Base-by-base conservation (phyloP, 2,888 invertebrate species). In the Rapana venosa region DNA sequence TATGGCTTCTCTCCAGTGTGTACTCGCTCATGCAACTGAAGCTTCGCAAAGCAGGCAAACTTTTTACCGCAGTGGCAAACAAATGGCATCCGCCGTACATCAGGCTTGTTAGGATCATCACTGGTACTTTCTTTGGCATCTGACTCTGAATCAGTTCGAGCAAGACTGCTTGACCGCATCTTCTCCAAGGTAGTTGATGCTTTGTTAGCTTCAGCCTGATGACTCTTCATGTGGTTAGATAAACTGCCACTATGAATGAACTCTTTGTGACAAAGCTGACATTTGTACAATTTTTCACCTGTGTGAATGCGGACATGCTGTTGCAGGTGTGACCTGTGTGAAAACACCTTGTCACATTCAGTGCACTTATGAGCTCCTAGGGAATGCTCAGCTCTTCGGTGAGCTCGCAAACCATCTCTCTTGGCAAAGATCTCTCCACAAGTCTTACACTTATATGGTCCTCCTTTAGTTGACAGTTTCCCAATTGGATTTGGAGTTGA, bases 1-100 rank as follows among this genome's bases (percentile, higher is more conserved):
- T 90, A 91, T 77, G 87, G 90, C 47, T 83, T 87, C 61, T 90
- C 90, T 15, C 91, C 91, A 36, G 91, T 91, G 77, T 91, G 91
- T 5, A 74, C 56, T 47, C 87, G 56, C 70, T 90, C 90, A 83
- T 91, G 91, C 35, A 91, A 74, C 87, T 91, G 90, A 0, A 91
- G 83, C 87, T 91, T 91, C 15, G 89, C 89, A 74, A 89, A 89
- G 74, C 89, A 89, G 26, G 89, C 89, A 89, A 89, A 89, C 35
- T 85, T 89, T 36, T 89, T 89, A 8, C 89, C 89, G 66, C 89
- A 89, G 17, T 74, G 85, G 32, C 89, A 89, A 47, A 85, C 32
- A 70, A 89, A 89, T 56, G 89, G 89, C 89, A 89, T 89, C 11
- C 89, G 66, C 11, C 83, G 61, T 0, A 74, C n/a, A 17, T 89